Evolutionary conservation across 1,140 invertebrate species (phyloP).

Genomic region (Cyphomyrmex costatus): DNA sequence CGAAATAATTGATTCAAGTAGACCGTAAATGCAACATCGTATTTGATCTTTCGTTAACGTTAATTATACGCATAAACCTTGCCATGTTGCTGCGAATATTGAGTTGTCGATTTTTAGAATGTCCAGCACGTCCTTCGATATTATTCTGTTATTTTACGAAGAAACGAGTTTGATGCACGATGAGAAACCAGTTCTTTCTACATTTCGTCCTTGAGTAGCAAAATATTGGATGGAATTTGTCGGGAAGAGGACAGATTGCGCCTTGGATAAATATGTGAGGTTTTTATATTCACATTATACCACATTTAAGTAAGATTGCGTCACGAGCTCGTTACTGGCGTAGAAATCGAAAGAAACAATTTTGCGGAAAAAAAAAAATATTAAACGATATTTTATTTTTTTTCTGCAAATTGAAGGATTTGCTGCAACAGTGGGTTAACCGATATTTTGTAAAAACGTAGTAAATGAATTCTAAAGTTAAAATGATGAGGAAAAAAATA

Average conservation of each 20-base stretch:
- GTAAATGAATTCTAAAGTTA: no score
- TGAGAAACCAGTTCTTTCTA: slow-evolving; percentile 73
- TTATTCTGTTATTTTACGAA: slow-evolving; percentile 35
- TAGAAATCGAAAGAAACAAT: background rate
- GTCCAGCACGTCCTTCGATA: background rate
- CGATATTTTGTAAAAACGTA: no score
- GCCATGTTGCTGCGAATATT: background rate
- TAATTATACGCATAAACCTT: slow-evolving; percentile 1
- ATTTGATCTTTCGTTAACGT: background rate
- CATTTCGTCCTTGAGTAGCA: slow-evolving; percentile 15
- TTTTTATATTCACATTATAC: background rate
- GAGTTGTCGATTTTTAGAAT: slow-evolving; percentile 1
- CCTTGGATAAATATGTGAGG: slow-evolving; percentile 9
- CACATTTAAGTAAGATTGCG: background rate
- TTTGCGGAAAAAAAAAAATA: background rate
- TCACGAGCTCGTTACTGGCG: background rate
- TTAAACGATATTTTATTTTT: background rate
- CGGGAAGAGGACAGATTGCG: slow-evolving; percentile 13
- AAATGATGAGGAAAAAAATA: no score
- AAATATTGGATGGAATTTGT: slow-evolving; percentile 54
- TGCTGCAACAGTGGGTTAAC: no score
- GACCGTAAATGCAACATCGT: background rate
- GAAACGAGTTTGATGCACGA: slow-evolving; percentile 69
- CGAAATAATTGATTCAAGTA: slow-evolving; percentile 16
- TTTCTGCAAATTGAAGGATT: background rate